phyloP scores from a whole-genome alignment of 1,140 invertebrate species.

The Reticulitermes speratus region DNA sequence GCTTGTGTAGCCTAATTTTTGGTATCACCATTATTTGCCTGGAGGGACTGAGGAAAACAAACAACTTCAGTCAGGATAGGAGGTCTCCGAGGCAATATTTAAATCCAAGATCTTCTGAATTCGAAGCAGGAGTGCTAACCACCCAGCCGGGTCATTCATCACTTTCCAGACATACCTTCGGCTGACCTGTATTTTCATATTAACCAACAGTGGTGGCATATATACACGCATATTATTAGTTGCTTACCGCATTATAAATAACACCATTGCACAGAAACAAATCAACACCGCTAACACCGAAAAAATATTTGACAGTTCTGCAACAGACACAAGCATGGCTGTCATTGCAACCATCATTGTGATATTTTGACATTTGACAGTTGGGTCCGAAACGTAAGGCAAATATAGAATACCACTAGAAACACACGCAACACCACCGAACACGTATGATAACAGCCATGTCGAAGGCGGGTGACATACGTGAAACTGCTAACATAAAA shows the following conservation, averaged over 20 bases:
- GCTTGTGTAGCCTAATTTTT: no score
- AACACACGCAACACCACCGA: conserved; percentile 21
- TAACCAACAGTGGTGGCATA: no score
- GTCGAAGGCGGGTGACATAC: conserved; percentile 12
- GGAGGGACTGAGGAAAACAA: no score
- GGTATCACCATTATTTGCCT: no score
- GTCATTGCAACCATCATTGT: conserved; percentile 50
- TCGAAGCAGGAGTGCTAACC: no score
- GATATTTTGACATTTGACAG: conserved; percentile 12
- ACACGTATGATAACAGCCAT: conserved; percentile 21
- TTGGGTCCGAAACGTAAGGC: not conserved
- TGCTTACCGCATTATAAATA: conserved; percentile 61
- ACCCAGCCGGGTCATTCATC: no score
- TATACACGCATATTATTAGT: not conserved
- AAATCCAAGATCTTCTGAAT: no score
- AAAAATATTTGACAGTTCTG: conserved; percentile 69
- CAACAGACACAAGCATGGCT: conserved; percentile 62
- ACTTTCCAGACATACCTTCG: no score
- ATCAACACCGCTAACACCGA: conserved; percentile 65
- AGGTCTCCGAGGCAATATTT: no score
- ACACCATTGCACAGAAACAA: conserved; percentile 60
- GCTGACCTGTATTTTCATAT: no score
- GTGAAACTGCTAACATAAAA: not conserved
- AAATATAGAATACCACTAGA: not conserved
- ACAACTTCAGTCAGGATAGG: no score